phyloP scores from a whole-genome alignment of 2,797 vertebrate species.

The Tragelaphus eurycerus region DNA sequence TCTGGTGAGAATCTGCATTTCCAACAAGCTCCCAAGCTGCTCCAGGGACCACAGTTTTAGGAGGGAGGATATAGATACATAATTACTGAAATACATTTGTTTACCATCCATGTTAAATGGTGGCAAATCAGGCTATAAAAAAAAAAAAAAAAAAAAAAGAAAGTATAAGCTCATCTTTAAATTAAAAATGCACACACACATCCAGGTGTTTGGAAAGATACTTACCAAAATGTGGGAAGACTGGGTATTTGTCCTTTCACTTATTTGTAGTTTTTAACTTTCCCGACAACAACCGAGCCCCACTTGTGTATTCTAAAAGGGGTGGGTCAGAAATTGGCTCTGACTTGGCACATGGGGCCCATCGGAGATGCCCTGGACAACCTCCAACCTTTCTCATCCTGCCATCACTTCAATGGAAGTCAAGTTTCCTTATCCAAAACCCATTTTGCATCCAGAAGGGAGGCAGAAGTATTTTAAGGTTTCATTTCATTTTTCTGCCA shows the following conservation, averaged over 20 bases:
- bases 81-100: background rate
- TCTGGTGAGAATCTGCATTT: background rate
- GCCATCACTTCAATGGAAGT: background rate
- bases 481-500: background rate
- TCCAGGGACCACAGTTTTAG: background rate
- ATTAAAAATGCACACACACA: background rate
- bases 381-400: fast-evolving
- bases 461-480: background rate
- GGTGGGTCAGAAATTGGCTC: background rate
- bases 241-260: background rate
- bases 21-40: background rate
- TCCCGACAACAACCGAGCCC: background rate
- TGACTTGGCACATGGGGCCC: background rate
- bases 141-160: background rate
- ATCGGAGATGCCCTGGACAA: fast-evolving
- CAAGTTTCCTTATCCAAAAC: background rate
- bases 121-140: background rate
- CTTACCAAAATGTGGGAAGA: background rate
- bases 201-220: background rate
- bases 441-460: background rate
- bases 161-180: background rate
- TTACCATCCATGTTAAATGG: background rate
- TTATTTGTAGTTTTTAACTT: background rate
- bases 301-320: too few species aligned
- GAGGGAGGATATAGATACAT: background rate